Conservation (phyloP, 2,797 vertebrate species). For the Cheracebus regulus region DNA sequence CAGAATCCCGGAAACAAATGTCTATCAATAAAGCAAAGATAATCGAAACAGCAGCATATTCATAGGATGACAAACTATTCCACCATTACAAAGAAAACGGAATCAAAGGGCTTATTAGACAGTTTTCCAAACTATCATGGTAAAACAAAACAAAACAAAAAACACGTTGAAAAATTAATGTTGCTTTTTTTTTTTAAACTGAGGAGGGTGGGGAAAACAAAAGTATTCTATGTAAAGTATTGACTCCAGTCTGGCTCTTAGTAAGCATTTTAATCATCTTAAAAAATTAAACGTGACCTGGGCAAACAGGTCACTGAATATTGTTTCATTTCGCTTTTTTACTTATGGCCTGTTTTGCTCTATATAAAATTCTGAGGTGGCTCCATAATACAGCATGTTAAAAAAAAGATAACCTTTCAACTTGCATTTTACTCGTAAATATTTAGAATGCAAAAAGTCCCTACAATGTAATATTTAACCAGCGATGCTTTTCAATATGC, state of each 20-base stretch:
- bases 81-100: background rate
- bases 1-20: conserved; percentile 16
- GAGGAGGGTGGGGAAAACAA: background rate
- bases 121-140: background rate
- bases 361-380: background rate
- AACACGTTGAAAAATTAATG: background rate
- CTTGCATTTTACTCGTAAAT: background rate
- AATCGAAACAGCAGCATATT: background rate
- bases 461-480: background rate
- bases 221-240: background rate
- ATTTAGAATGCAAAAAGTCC: background rate
- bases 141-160: background rate
- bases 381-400: background rate
- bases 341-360: background rate
- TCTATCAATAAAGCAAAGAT: background rate
- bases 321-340: background rate
- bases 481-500: background rate
- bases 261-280: background rate
- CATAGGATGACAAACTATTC: background rate
- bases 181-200: background rate
- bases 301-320: background rate
- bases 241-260: background rate
- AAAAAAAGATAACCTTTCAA: conserved; percentile 31
- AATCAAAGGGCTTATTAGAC: background rate
- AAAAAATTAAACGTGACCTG: conserved; percentile 26